phyloP scores from a whole-genome alignment of 2,888 invertebrate genomes.

The Nineta flava region DNA sequence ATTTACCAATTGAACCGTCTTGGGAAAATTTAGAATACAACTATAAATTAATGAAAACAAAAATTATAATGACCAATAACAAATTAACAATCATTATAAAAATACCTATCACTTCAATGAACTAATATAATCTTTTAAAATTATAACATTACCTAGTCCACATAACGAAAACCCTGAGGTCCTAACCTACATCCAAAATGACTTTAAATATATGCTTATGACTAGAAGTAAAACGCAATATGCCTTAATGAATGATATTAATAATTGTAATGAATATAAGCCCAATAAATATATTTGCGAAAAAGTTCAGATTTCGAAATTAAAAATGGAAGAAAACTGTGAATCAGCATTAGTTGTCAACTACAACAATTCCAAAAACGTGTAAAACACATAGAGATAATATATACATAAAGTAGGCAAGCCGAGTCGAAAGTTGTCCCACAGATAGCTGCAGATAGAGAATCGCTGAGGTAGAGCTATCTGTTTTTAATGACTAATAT shows the following conservation, averaged over 20 bases:
- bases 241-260: not conserved
- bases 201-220: too few species aligned
- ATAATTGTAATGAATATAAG: not conserved
- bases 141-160: not conserved
- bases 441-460: too few species aligned
- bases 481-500: too few species aligned
- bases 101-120: too few species aligned
- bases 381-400: too few species aligned
- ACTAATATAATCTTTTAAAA: not conserved
- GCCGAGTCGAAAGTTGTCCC: too few species aligned
- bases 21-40: too few species aligned
- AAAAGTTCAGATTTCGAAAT: not conserved
- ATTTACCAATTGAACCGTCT: not conserved
- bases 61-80: too few species aligned
- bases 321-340: not conserved
- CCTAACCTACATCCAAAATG: not conserved
- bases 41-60: too few species aligned
- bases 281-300: not conserved
- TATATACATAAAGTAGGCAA: too few species aligned
- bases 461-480: too few species aligned
- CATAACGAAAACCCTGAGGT: not conserved
- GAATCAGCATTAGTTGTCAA: not conserved
- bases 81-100: too few species aligned
- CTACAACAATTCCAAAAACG: not conserved
- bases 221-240: not conserved